A percentile compares a stretch with the other conserved stretches of the same genome.
phyloP scores from a whole-genome alignment of 2,113 vertebrate genomes.

The Clarias gariepinus region DNA sequence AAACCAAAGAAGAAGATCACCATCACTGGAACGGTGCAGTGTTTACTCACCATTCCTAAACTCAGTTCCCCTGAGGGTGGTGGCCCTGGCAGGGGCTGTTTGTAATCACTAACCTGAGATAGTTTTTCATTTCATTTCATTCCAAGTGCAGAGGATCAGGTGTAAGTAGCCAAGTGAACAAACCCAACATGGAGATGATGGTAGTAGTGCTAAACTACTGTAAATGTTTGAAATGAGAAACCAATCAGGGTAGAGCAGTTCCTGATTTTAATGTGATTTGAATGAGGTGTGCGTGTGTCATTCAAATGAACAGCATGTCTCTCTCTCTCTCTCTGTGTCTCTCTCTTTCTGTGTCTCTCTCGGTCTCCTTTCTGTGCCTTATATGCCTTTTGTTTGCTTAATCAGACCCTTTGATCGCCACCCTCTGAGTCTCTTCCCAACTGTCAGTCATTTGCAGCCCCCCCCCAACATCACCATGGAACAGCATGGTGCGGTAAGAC shows the following conservation, averaged over 20 bases:
- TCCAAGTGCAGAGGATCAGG: neutral
- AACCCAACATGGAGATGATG: neutral
- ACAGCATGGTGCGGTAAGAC: conserved; percentile 41
- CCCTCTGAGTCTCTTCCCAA: conserved; percentile 28
- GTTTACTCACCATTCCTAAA: neutral
- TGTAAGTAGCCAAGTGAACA: neutral
- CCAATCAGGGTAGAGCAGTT: conserved; percentile 10
- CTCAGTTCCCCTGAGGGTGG: neutral
- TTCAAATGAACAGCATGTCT: conserved; percentile 39
- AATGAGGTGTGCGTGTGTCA: conserved; percentile 8
- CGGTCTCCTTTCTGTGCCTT: conserved; percentile 1
- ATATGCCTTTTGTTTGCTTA: conserved; percentile 48
- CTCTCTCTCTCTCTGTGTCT: neutral
- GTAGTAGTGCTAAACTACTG: conserved; percentile 1
- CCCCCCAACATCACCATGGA: conserved; percentile 29
- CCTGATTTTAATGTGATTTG: conserved; percentile 24
- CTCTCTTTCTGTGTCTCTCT: too few species aligned
- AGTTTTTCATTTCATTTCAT: neutral
- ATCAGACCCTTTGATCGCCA: conserved; percentile 37
- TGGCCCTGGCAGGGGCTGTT: neutral
- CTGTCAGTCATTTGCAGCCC: conserved; percentile 50
- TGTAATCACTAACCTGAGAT: neutral
- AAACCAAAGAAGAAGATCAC: neutral
- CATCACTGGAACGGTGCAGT: neutral
- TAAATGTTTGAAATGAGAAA: neutral